Base-by-base conservation (phyloP, 37 sponge, comb jelly and placozoan genomes). In the Agelas oroides region DNA sequence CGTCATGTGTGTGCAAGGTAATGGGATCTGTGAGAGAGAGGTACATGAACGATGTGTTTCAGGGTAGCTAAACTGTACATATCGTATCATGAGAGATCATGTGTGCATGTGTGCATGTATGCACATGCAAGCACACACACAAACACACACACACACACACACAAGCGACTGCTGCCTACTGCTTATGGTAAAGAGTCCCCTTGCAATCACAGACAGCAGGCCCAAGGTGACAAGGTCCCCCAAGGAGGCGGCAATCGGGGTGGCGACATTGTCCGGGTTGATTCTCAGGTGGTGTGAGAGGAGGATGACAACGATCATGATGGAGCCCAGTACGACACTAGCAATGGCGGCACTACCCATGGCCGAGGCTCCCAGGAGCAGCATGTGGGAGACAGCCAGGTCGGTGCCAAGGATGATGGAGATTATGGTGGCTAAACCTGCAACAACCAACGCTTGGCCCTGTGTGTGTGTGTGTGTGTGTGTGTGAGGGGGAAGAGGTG, bases 241-340 rank as follows among this genome's bases (percentile, higher is more conserved):
- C 24, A 98, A 76, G 75, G 92, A 91, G 53, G 99, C 99, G 5
- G 99, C 99, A 46, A 98, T 90, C 38, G 99, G 99, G 20, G 99
- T 98, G 77, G 99, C 96, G 19, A 98, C 83, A 78, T 98, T 98
- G 86, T 98, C 99, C 33, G 99, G 99, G 79, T 98, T 94, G 52
- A 96, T 88, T 1, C 70, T 54, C 35, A 89, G 76, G 15, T 53
- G 41, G 23, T 82, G 69, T 2, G 95, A 98, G 28, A 70, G 59
- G 17, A 94, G 21, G 20, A 98, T 87, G 20, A 98, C 88, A 5
- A 78, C 32, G 46, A 92, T 83, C 95, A 98, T 98, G 66, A 92
- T n/a, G n/a, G 73, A 64, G 35, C 99, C 92, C 17, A 96, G 88
- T 34, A 91, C 24, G n/a, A 74, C 86, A 70, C 97, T 93, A 34